Base-by-base conservation (phyloP, 2,888 invertebrate species). In the Eristalis pertinax region DNA sequence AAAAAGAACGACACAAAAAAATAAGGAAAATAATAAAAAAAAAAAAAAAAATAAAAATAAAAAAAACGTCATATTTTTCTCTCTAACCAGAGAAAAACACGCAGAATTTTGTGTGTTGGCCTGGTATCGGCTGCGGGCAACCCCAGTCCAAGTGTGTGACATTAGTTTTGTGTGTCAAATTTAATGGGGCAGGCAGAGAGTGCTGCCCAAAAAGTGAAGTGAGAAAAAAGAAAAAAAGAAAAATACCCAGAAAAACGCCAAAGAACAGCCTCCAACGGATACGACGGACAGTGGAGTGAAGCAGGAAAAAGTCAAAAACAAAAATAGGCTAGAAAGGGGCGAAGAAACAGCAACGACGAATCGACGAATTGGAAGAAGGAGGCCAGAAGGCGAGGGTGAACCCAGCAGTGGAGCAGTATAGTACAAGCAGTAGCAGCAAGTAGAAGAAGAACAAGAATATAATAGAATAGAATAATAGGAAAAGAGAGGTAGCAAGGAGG, bases 141-240 rank as follows among this genome's bases (percentile, higher is more conserved):
- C 63, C n/a, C 63, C 74, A 75, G 77, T 72, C 41, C 29, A 73
- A 87, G 87, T 87, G 87, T 87, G 84, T 87, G 87, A 84, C 87
- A 87, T 87, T 87, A 83, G 86, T 87, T 87, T 87, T 87, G 86
- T 87, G 87, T 87, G 87, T 87, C 87, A 87, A 87, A 75, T 76
- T 76, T 70, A 62, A 60, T 56, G 56, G 35, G 64, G 38, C 74
- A 68, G 63, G 70, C 67, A 50, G 43, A 72, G 70, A 70, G 62
- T 58, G 19, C 43, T 19, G 58, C 63, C 38, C 24, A 22, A 43
- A 43, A 74, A 72, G 50, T 72, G 58, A 68, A 63, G 77, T 62
- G 50, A 62, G 43, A 29, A 58, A 63, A 77, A 75, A 72, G 19
- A 50, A 19, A 29, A 63, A 32, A 73, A 70, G n/a, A 64, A 43